Evolutionary conservation across 2,113 vertebrate genomes (phyloP).

Genomic region (Oceanites oceanicus): DNA sequence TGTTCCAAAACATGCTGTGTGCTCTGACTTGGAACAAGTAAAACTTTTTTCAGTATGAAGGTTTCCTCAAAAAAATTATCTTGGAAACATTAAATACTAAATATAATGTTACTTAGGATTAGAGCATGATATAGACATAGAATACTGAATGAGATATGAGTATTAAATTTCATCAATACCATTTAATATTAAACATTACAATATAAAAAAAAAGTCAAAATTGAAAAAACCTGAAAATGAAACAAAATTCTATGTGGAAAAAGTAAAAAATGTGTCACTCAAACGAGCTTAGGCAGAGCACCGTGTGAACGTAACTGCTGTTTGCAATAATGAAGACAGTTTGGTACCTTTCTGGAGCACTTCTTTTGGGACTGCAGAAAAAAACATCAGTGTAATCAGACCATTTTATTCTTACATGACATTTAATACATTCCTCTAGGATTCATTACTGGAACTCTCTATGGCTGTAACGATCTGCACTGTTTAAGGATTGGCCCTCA

Average conservation of each 20-base stretch:
- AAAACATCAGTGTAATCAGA: neutral
- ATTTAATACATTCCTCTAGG: neutral
- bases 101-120: neutral
- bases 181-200: neutral
- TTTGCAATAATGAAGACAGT: neutral
- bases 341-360: neutral
- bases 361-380: neutral
- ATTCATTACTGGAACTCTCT: neutral
- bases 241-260: neutral
- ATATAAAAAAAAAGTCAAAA: neutral
- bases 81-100: neutral
- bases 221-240: neutral
- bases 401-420: neutral
- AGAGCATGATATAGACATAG: neutral
- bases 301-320: neutral
- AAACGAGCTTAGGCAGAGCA: neutral
- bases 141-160: neutral
- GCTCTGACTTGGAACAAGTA: neutral
- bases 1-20: neutral
- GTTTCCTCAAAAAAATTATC: neutral
- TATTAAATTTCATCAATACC: neutral
- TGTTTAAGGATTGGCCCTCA: neutral
- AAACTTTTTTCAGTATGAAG: neutral
- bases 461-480: neutral
- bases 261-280: neutral